Evolutionary conservation across 2,113 vertebrate species (phyloP).

Genomic region (Psittacula cyanocephala): DNA sequence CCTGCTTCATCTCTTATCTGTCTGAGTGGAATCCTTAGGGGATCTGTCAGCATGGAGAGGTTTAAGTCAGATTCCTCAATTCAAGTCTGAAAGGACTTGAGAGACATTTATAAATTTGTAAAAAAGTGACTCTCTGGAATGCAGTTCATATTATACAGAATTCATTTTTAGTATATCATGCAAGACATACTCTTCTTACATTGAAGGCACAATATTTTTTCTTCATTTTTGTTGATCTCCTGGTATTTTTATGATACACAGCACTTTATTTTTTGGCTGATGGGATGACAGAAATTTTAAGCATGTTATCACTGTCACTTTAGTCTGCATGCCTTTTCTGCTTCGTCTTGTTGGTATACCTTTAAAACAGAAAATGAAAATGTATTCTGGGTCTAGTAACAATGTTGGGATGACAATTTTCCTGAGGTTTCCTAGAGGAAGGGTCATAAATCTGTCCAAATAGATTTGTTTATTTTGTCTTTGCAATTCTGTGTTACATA

Average conservation of each 20-base stretch:
- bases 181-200: neutral
- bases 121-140: neutral
- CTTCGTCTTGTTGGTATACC: neutral
- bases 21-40: neutral
- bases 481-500: neutral
- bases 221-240: neutral
- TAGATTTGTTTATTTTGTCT: neutral
- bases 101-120: neutral
- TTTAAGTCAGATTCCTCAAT: neutral
- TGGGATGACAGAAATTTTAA: neutral
- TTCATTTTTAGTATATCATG: neutral
- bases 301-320: neutral
- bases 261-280: neutral
- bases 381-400: neutral
- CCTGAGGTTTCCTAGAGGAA: neutral
- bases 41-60: fast-evolving
- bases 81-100: neutral
- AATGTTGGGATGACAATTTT: neutral
- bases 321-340: neutral
- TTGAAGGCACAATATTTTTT: neutral
- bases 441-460: neutral
- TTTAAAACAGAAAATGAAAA: neutral
- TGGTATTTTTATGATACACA: neutral
- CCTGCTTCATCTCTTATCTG: neutral
- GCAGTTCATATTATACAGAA: neutral